Evolutionary conservation across 2,888 invertebrate species (phyloP).

Genomic region (Eilema sororculum): DNA sequence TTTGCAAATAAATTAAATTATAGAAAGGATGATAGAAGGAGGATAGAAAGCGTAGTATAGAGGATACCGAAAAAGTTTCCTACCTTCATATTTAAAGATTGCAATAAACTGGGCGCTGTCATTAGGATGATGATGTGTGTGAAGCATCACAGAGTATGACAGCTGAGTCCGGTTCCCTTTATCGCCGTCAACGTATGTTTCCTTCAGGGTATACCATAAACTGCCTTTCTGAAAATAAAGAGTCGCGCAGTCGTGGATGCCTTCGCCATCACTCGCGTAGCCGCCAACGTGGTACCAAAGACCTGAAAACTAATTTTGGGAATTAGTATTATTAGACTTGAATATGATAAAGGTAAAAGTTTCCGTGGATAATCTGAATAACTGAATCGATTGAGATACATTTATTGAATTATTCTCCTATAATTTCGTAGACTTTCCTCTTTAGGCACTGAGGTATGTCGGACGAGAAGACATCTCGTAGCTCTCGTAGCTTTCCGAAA

Average conservation of each 20-base stretch:
- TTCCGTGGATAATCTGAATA: too few relatives aligned
- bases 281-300: conserved; percentile 79
- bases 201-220: conserved; percentile 74
- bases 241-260: conserved; percentile 76
- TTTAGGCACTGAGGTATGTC: too few relatives aligned
- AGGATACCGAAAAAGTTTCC: conserved; percentile 24
- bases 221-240: conserved; percentile 80
- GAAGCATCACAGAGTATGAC: conserved; percentile 77
- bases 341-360: too few relatives aligned
- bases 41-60: too few relatives aligned
- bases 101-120: conserved; percentile 77
- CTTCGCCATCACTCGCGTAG: conserved; percentile 75
- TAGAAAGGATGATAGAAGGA: too few relatives aligned
- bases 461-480: too few relatives aligned
- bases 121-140: conserved; percentile 79
- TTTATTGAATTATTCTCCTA: too few relatives aligned
- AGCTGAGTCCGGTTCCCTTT: conserved; percentile 77
- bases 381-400: too few relatives aligned
- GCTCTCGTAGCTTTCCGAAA: too few relatives aligned
- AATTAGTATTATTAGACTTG: neutral
- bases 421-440: too few relatives aligned
- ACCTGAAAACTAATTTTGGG: conserved; percentile 75
- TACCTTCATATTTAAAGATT: conserved; percentile 78
- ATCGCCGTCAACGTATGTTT: conserved; percentile 71
- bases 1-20: too few relatives aligned